phyloP scores from a whole-genome alignment of 1,140 invertebrate genomes.

The Aphaenogaster ashmeadi region DNA sequence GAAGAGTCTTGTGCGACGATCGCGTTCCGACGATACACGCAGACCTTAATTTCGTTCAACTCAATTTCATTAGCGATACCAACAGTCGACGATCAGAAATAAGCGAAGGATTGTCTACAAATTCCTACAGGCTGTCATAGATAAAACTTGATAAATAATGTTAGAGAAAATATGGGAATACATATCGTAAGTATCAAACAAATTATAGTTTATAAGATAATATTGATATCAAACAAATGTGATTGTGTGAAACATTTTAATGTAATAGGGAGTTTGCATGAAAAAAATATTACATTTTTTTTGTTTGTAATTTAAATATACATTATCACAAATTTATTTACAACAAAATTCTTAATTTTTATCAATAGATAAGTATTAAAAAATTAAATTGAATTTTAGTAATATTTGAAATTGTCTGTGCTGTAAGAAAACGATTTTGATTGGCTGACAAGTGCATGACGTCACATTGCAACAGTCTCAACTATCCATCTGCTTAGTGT shows the following conservation, averaged over 20 bases:
- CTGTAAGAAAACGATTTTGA: no score
- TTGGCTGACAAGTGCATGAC: no score
- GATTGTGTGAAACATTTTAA: neutral
- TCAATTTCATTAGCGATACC: conserved; percentile 15
- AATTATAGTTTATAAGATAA: neutral
- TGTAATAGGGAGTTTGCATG: no score
- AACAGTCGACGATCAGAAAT: neutral
- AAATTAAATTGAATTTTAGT: no score
- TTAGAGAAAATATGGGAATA: neutral
- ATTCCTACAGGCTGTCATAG: neutral
- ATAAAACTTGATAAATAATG: neutral
- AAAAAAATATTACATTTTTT: no score
- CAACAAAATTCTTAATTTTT: no score
- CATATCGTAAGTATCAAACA: neutral
- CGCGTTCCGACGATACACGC: neutral
- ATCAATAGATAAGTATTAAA: no score
- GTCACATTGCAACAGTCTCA: no score
- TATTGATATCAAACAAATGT: neutral
- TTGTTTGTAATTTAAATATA: no score
- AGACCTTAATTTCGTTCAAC: conserved; percentile 29
- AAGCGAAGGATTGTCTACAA: neutral
- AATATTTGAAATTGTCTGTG: no score
- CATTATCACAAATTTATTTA: no score
- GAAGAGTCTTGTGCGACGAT: conserved; percentile 9
- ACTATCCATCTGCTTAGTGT: no score